A percentile compares a stretch with the other conserved stretches of the same genome.
phyloP scores from a whole-genome alignment of 1,140 invertebrate species.

The Danaus melanippus region DNA sequence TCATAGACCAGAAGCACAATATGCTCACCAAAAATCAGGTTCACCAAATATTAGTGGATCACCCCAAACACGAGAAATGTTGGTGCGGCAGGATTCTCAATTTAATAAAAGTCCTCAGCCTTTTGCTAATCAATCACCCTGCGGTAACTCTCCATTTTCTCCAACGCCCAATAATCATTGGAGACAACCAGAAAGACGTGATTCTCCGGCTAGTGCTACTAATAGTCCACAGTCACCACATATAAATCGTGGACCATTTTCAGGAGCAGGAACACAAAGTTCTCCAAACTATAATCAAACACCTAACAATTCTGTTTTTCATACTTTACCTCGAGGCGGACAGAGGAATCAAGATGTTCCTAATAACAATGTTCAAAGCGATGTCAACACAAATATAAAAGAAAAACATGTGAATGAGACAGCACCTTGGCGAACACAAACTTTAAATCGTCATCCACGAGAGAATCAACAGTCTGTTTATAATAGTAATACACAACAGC shows the following conservation, averaged over 20 bases:
- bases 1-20: constrained; percentile 65
- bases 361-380: constrained; percentile 25
- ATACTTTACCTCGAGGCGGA: constrained; percentile 50
- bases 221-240: constrained; percentile 46
- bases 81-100: constrained; percentile 68
- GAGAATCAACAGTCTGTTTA: constrained; percentile 39
- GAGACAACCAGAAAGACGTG: constrained; percentile 59
- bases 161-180: constrained; percentile 58
- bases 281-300: constrained; percentile 41
- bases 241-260: constrained; percentile 48
- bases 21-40: constrained; percentile 46
- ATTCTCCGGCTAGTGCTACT: constrained; percentile 42
- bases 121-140: constrained; percentile 46
- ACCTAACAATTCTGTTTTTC: constrained; percentile 42
- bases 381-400: constrained; percentile 36
- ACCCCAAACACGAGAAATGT: constrained; percentile 57
- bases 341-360: constrained; percentile 43
- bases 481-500: constrained; percentile 38
- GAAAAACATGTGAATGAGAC: constrained; percentile 21
- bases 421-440: constrained; percentile 61
- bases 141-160: constrained; percentile 47
- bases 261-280: constrained; percentile 36
- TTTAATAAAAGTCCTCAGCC: constrained; percentile 70
- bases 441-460: constrained; percentile 45
- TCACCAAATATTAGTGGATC: constrained; percentile 43